A percentile compares a stretch with the other conserved stretches of the same genome.
Conservation (phyloP, 2,888 invertebrate species). For the Watsonalla binaria region DNA sequence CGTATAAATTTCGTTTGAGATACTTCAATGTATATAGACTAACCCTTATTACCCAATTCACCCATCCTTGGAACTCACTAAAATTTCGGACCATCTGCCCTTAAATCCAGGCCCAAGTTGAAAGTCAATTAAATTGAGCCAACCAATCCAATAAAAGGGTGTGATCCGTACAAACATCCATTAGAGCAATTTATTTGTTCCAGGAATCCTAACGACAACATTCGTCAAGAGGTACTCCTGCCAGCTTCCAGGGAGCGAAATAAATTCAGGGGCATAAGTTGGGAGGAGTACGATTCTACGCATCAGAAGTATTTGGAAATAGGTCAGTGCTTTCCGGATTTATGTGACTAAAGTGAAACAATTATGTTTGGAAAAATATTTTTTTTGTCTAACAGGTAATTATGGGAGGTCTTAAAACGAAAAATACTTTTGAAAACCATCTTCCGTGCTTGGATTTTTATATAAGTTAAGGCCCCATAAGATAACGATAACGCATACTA, state of each 20-base stretch:
- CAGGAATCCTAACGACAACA: conserved; percentile 92
- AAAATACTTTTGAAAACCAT: too few species aligned
- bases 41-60: too few species aligned
- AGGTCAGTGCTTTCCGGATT: conserved; percentile 69
- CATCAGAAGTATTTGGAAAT: conserved; percentile 97
- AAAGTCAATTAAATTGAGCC: not conserved
- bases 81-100: not conserved
- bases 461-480: too few species aligned
- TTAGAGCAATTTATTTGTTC: conserved; percentile 12
- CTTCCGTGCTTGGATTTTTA: too few species aligned
- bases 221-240: conserved; percentile 85
- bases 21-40: too few species aligned
- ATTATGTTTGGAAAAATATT: not conserved
- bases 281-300: conserved; percentile 95
- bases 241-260: conserved; percentile 90
- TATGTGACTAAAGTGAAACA: not conserved
- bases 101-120: not conserved
- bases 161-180: not conserved
- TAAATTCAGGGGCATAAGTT: conserved; percentile 88
- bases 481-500: too few species aligned
- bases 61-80: too few species aligned
- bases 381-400: too few species aligned
- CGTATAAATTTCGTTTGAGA: too few species aligned
- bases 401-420: too few species aligned
- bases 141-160: not conserved